Evolutionary conservation across 2,888 invertebrate genomes (phyloP).

Genomic region (Caenorhabditis sinica): DNA sequence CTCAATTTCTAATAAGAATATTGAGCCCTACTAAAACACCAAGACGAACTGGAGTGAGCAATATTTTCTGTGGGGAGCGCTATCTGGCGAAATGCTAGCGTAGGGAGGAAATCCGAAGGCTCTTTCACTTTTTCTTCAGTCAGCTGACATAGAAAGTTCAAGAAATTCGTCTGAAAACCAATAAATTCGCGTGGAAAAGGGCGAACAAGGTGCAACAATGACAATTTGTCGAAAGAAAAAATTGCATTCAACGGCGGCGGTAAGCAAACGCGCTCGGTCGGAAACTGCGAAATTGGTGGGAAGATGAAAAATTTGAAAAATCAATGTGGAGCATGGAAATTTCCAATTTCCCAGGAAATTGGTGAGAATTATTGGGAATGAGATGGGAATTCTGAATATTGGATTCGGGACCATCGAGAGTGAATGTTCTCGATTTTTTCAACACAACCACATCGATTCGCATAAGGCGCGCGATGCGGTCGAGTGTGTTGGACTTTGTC

Average conservation of each 20-base stretch:
- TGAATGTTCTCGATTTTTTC: no score
- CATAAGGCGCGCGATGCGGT: no score
- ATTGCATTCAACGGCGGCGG: background rate
- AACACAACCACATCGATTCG: no score
- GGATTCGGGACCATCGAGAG: no score
- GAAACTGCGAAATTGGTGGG: background rate
- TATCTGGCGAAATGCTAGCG: no score
- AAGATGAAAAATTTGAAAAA: background rate
- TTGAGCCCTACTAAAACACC: no score
- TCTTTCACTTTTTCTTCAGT: background rate
- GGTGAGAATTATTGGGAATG: no score
- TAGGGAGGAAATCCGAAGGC: no score
- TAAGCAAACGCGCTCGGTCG: conserved; percentile 53
- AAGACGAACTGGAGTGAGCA: no score
- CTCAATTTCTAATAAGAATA: no score
- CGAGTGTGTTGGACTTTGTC: no score
- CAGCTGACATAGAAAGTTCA: conserved; percentile 27
- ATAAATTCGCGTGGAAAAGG: conserved; percentile 16
- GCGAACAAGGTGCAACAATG: conserved; percentile 32
- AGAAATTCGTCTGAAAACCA: background rate
- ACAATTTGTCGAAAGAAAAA: background rate
- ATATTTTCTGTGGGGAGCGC: background rate
- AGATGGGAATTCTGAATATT: background rate
- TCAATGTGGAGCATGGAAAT: background rate
- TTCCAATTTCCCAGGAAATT: no score